Percentiles rank a stretch among this genome's conserved stretches.
These are phyloP conservation scores for Malurus splendens DNA, from an alignment of 2,797 vertebrate genomes.

Conservation along the genomic window DNA sequence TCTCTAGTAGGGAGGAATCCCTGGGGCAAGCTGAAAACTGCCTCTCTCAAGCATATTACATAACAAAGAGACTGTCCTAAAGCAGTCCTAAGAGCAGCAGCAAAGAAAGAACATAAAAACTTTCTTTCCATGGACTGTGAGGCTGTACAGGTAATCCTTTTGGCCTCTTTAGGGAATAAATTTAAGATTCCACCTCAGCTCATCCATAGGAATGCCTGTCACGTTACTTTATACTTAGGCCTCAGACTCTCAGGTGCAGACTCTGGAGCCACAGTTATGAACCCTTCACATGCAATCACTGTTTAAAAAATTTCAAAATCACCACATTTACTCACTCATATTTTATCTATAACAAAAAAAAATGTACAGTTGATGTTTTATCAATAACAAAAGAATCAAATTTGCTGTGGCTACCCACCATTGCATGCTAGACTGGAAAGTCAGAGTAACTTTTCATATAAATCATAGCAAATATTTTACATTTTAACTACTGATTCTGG, in stretches of 20 bases:
- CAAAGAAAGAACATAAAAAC: neutral
- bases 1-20: neutral
- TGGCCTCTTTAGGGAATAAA: neutral
- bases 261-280: neutral
- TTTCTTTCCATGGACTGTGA: neutral
- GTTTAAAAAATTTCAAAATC: neutral
- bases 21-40: neutral
- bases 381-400: neutral
- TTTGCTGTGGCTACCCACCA: neutral
- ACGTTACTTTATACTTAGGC: neutral
- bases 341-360: neutral
- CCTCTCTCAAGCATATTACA: neutral
- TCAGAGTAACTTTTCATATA: neutral
- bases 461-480: neutral
- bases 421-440: neutral
- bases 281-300: neutral
- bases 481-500: neutral
- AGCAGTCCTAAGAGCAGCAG: neutral
- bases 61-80: conserved; percentile 13
- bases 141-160: neutral
- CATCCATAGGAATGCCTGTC: neutral
- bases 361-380: neutral
- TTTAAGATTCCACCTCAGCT: neutral
- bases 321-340: neutral
- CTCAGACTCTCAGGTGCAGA: neutral